These are phyloP conservation scores for Mamestra brassicae DNA, from an alignment of 2,888 invertebrate genomes.

Conservation along the genomic window DNA sequence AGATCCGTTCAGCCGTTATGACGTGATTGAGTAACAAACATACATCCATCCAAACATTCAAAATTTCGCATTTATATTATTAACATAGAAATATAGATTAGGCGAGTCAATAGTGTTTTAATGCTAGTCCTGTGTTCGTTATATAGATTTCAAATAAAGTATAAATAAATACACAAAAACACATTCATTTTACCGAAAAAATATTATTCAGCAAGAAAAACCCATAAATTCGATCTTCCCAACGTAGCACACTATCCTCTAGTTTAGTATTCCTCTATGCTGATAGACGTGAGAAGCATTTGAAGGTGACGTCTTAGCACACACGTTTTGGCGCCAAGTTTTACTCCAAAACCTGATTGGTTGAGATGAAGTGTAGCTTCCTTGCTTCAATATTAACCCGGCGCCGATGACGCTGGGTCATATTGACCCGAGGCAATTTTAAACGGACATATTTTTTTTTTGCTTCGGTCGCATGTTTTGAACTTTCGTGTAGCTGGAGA, in stretches of 20 bases:
- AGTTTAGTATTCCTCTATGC: slow-evolving; percentile 46
- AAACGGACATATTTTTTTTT: too few species aligned
- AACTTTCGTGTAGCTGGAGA: too few species aligned
- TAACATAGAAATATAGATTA: too few species aligned
- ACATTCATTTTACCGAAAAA: background rate
- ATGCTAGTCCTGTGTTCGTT: too few species aligned
- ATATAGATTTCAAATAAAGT: background rate
- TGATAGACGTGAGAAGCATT: slow-evolving; percentile 42
- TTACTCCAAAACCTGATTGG: slow-evolving; percentile 21
- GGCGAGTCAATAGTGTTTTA: too few species aligned
- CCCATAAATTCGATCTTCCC: slow-evolving; percentile 5
- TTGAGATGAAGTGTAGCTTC: slow-evolving; percentile 19
- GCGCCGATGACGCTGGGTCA: too few species aligned
- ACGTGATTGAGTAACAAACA: too few species aligned
- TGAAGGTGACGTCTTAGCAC: slow-evolving; percentile 5
- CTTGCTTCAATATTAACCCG: slow-evolving; percentile 23
- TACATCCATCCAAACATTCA: too few species aligned
- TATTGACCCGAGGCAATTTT: too few species aligned
- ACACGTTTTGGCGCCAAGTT: slow-evolving; percentile 37
- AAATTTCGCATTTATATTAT: too few species aligned
- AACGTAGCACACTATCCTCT: slow-evolving; percentile 13
- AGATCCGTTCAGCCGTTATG: too few species aligned
- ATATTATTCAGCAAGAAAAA: slow-evolving; percentile 12
- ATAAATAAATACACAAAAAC: slow-evolving; percentile 4
- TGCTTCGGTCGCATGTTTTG: too few species aligned